Evolutionary conservation across 2,797 vertebrate genomes (phyloP).

Genomic region (Capromys pilorides): DNA sequence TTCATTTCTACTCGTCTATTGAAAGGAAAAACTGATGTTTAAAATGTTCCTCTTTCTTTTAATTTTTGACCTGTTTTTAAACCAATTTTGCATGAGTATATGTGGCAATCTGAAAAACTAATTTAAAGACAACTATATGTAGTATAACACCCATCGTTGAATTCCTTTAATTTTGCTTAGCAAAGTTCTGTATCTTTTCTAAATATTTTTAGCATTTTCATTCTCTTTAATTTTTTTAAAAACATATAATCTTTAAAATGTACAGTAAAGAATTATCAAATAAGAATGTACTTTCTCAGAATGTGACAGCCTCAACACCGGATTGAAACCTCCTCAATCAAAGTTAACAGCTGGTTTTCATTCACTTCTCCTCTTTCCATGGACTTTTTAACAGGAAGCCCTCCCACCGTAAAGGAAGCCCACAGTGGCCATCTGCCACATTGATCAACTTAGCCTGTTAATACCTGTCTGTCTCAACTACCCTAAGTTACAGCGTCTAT

Average conservation of each 20-base stretch:
- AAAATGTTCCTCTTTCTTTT: too few species aligned
- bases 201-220: too few species aligned
- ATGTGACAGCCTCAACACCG: background rate
- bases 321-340: background rate
- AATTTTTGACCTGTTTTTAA: too few species aligned
- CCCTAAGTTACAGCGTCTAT: background rate
- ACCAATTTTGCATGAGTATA: too few species aligned
- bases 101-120: too few species aligned
- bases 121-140: too few species aligned
- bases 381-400: background rate
- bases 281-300: background rate
- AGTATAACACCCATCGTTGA: too few species aligned
- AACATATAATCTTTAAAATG: background rate
- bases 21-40: too few species aligned
- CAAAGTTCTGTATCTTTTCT: too few species aligned
- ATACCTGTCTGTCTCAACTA: conserved; percentile 10
- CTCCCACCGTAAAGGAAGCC: background rate
- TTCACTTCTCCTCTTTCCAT: background rate
- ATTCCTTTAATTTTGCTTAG: too few species aligned
- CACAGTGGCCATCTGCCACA: background rate
- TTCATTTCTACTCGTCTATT: too few species aligned
- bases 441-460: background rate
- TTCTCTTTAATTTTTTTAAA: too few species aligned
- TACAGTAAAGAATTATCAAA: background rate
- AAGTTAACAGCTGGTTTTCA: background rate